Evolutionary conservation across 2,113 vertebrate species (phyloP), one percentile per base, ranked within the genome.

Genomic region (Condylura cristata): DNA sequence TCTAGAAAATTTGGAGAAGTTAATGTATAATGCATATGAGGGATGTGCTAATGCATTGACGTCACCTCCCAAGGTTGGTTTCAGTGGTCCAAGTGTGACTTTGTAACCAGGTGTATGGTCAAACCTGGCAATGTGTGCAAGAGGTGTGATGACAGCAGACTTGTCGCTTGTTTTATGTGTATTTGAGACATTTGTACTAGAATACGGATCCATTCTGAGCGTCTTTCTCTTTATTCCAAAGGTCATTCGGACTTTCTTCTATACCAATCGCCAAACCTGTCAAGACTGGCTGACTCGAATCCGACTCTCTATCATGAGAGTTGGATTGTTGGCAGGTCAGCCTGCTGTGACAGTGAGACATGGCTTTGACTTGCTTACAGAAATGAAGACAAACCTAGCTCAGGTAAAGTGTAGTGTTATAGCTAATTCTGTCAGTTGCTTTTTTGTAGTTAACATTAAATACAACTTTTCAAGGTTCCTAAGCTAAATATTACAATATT

Each of bases 21-120:
- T 99, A 94, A 99, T 99, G 99, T 99, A 99, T 97, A 99, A 99
- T 48, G 99, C 99, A 5, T 99, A 99, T 10, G 99, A 99, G 97
- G 99, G 99, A 96, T 99, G 99, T 44, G 99, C 99, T 75, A 99
- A 99, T 74, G 99, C 99, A 1, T 98, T 99, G 51, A 99, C 99
- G 0, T 99, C 99, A 18, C 99, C 99, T 9, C 99, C 99, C 22
- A 99, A 99, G 99, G 99, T 99, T 97, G 78, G 98, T 97, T 61
- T 91, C 13, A 8, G 1, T 63, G 28, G 71, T 34, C n/a, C 53
- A 2, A 56, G 30, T 91, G 17, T 72, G 89, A 65, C 37, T 60
- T 82, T 63, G 37, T 83, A 37, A 37, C 26, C 26, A 65, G 39
- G 65, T 56, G 79, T 16, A 24, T 53, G 39, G 37, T 88, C n/a